Percentiles rank a stretch among this genome's conserved stretches.
Conservation (phyloP, 1,140 invertebrate genomes). For the Formica selysi region DNA sequence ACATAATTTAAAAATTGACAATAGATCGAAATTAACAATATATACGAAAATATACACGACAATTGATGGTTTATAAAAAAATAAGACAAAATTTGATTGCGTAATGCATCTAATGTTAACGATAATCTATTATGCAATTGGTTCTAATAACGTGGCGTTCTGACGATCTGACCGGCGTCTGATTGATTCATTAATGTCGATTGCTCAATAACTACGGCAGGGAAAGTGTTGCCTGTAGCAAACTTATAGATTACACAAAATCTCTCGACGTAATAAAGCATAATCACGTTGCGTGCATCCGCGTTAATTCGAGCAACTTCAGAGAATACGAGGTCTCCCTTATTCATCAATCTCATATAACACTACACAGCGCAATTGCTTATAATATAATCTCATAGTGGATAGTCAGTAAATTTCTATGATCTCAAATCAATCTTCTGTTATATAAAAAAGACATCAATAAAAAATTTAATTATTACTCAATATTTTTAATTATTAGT, state of each 20-base stretch:
- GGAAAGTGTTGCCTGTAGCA: conserved; percentile 74
- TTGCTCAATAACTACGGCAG: conserved; percentile 77
- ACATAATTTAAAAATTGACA: not conserved
- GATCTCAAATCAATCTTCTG: conserved; percentile 19
- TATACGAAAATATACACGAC: not conserved
- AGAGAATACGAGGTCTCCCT: no score
- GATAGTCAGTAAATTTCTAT: conserved; percentile 36
- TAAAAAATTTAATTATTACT: conserved; percentile 22
- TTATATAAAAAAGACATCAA: not conserved
- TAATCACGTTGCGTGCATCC: conserved; percentile 74
- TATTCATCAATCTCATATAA: no score
- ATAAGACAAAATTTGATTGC: not conserved
- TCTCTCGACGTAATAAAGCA: conserved; percentile 69
- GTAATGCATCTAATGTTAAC: not conserved
- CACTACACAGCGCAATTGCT: conserved; percentile 62
- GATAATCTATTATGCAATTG: conserved; percentile 30
- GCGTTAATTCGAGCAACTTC: conserved; percentile 77
- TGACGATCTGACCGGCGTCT: conserved; percentile 67
- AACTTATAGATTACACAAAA: conserved; percentile 80
- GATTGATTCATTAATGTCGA: conserved; percentile 81
- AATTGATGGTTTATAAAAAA: not conserved
- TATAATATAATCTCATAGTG: conserved; percentile 39
- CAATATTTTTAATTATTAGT: conserved; percentile 1
- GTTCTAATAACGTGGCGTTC: conserved; percentile 62
- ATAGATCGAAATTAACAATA: not conserved